These are phyloP conservation scores for Aspiorhynchus laticeps DNA, from an alignment of 2,113 vertebrate species.

Conservation along the genomic window DNA sequence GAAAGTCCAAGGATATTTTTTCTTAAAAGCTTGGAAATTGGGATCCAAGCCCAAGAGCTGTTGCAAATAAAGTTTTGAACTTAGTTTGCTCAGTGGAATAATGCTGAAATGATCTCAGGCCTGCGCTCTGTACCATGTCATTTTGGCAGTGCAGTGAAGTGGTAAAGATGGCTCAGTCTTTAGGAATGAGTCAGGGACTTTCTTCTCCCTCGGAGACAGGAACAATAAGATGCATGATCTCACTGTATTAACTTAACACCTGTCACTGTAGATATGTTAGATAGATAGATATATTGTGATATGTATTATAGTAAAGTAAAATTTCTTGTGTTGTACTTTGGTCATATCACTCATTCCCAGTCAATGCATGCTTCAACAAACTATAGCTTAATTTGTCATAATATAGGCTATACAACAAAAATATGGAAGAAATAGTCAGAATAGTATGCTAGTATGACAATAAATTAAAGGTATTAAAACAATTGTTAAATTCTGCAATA, in stretches of 20 bases:
- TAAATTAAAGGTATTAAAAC: not conserved
- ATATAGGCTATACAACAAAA: not conserved
- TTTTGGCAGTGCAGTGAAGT: constrained; percentile 42
- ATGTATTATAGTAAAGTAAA: not conserved
- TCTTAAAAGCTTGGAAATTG: constrained; percentile 42
- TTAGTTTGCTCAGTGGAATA: constrained; percentile 50
- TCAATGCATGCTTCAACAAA: not conserved
- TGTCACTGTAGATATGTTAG: not conserved
- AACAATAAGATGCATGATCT: not conserved
- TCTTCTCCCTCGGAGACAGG: not conserved
- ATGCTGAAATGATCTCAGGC: constrained; percentile 34
- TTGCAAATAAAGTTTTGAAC: constrained; percentile 14
- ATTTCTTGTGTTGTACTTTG: not conserved
- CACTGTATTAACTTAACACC: not conserved
- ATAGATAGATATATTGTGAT: not conserved
- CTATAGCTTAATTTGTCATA: not conserved
- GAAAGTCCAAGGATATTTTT: constrained; percentile 23
- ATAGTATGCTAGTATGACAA: not conserved
- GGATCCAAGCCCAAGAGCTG: constrained; percentile 29
- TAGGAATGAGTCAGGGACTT: constrained; percentile 26
- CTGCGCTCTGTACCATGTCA: constrained; percentile 38
- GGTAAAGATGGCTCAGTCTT: constrained; percentile 33
- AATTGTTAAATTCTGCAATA: not conserved
- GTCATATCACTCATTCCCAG: not conserved
- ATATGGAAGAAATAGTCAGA: not conserved